A percentile compares a stretch with the other conserved stretches of the same genome.
Conservation (phyloP, 2,113 vertebrate genomes). For the Merops nubicus region DNA sequence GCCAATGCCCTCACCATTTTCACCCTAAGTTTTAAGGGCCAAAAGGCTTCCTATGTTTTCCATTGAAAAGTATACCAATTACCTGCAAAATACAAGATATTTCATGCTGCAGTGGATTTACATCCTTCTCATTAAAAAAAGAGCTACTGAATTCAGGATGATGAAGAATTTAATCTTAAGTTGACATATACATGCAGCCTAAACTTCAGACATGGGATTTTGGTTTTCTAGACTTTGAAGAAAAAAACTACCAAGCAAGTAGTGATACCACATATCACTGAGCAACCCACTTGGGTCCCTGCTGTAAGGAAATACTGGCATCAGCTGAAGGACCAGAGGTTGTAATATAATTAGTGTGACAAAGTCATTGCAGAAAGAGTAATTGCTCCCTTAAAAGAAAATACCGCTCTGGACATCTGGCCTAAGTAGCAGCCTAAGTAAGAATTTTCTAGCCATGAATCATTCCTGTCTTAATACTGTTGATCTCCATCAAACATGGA, state of each 20-base stretch:
- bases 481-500: background rate
- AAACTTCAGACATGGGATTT: background rate
- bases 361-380: background rate
- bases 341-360: background rate
- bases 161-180: background rate
- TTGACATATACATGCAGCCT: background rate
- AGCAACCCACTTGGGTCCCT: background rate
- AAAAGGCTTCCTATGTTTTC: background rate
- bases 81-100: background rate
- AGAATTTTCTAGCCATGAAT: background rate
- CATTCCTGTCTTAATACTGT: background rate
- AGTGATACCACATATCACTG: background rate
- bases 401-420: background rate
- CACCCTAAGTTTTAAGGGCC: background rate
- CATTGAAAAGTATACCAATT: background rate
- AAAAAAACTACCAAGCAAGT: background rate
- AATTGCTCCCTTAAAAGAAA: background rate
- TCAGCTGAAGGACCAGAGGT: background rate
- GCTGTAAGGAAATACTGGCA: background rate
- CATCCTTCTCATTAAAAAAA: background rate
- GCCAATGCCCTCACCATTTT: background rate
- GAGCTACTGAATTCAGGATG: background rate
- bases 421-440: background rate
- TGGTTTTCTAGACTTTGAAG: background rate
- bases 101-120: background rate